These are phyloP conservation scores for Ondatra zibethicus DNA, from an alignment of 2,113 vertebrate genomes.

Conservation along the genomic window DNA sequence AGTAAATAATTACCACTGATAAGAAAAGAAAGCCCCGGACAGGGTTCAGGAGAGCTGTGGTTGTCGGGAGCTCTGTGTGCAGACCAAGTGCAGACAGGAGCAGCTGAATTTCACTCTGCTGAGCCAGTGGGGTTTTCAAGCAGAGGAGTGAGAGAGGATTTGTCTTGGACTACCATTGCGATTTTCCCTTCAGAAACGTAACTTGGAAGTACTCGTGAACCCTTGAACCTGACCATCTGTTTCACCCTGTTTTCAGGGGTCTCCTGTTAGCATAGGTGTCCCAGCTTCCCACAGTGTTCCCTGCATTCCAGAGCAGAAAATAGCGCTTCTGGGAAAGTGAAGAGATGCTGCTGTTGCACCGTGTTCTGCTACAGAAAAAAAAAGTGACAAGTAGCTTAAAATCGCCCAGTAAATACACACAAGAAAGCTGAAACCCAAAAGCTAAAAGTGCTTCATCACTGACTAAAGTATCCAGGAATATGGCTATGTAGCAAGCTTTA, in stretches of 20 bases:
- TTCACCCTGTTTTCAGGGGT: neutral
- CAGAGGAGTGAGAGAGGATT: neutral
- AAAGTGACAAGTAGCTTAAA: neutral
- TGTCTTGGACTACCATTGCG: neutral
- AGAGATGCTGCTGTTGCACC: neutral
- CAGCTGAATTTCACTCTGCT: neutral
- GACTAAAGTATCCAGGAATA: neutral
- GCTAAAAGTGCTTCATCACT: neutral
- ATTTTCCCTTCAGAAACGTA: neutral
- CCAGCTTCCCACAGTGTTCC: neutral
- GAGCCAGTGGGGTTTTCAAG: neutral
- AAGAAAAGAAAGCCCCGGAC: neutral
- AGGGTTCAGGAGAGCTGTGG: neutral
- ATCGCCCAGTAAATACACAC: neutral
- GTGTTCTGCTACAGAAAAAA: neutral
- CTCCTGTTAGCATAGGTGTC: neutral
- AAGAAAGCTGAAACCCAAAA: conserved; percentile 28
- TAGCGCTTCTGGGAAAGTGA: neutral
- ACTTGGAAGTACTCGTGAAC: neutral
- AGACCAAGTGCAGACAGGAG: neutral
- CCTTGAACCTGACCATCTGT: neutral
- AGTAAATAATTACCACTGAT: neutral
- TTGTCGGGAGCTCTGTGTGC: neutral
- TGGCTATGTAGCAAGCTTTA: neutral
- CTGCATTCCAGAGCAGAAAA: neutral